Percentiles rank a stretch among this genome's conserved stretches.
Conservation (phyloP, 2,113 vertebrate genomes). For the Atherinomorus stipes region DNA sequence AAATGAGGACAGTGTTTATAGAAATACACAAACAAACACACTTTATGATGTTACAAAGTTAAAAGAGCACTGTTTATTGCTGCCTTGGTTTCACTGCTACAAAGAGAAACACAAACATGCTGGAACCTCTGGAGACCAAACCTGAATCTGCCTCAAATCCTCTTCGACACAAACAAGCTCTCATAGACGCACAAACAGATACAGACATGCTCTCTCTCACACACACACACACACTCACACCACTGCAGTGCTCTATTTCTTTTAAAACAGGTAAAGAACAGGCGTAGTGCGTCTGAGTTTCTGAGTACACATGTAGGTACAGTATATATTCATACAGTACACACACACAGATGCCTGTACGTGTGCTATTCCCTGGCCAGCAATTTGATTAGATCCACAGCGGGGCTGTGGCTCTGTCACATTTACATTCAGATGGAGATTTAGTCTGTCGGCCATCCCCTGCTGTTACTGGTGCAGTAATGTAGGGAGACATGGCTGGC, state of each 20-base stretch:
- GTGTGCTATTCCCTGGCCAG: slow-evolving; percentile 80
- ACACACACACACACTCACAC: slow-evolving; percentile 23
- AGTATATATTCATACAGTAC: slow-evolving; percentile 32
- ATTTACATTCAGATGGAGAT: slow-evolving; percentile 83
- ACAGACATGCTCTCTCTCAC: slow-evolving; percentile 15
- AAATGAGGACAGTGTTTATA: slow-evolving; percentile 51
- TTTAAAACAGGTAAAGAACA: slow-evolving; percentile 63
- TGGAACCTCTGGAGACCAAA: slow-evolving; percentile 76
- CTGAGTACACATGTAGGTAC: slow-evolving; percentile 37
- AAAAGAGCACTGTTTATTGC: slow-evolving; percentile 68
- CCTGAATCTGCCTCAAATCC: slow-evolving; percentile 81
- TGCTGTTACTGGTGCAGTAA: slow-evolving; percentile 79
- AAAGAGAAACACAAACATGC: slow-evolving; percentile 76
- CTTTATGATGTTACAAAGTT: slow-evolving; percentile 68
- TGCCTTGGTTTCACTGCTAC: slow-evolving; percentile 65
- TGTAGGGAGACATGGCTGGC: slow-evolving; percentile 79
- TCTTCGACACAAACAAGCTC: slow-evolving; percentile 58
- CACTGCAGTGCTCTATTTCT: slow-evolving; percentile 69
- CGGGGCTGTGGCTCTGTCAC: slow-evolving; percentile 87
- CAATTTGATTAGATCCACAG: slow-evolving; percentile 75
- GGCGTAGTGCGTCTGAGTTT: slow-evolving; percentile 15
- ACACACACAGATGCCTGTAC: slow-evolving; percentile 36
- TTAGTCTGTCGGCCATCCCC: slow-evolving; percentile 77
- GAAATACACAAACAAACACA: slow-evolving; percentile 61
- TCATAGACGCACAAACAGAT: slow-evolving; percentile 12